A percentile compares a stretch with the other conserved stretches of the same genome.
These are phyloP conservation scores for Drosophila kanapiae DNA, from an alignment of 1,140 invertebrate genomes.

Conservation along the genomic window DNA sequence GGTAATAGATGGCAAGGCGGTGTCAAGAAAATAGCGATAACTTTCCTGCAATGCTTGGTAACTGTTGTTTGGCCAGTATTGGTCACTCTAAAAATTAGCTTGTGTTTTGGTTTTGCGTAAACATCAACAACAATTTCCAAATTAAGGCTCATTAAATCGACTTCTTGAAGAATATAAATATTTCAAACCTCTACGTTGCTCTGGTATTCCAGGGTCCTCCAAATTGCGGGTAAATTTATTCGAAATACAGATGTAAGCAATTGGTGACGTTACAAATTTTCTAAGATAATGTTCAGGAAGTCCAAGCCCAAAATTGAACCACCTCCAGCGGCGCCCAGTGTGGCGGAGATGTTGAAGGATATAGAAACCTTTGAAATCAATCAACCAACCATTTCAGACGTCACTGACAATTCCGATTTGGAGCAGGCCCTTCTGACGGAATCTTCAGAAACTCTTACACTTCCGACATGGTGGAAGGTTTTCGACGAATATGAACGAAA, in stretches of 20 bases:
- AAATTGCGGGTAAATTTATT: not conserved
- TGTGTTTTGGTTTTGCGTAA: conserved; percentile 22
- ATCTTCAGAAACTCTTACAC: conserved; percentile 32
- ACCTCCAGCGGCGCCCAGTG: conserved; percentile 60
- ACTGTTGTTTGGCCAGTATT: not conserved
- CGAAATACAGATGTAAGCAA: not conserved
- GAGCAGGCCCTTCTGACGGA: conserved; percentile 60
- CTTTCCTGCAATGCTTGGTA: not conserved
- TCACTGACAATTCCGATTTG: conserved; percentile 36
- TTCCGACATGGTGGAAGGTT: conserved; percentile 63
- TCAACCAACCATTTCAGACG: conserved; percentile 11
- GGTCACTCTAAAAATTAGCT: not conserved
- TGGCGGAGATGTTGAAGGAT: conserved; percentile 69
- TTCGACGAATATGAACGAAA: conserved; percentile 72
- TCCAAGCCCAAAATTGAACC: conserved; percentile 63
- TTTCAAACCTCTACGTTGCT: no score
- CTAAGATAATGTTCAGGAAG: conserved; percentile 69
- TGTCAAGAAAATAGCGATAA: no score
- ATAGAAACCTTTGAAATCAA: conserved; percentile 68
- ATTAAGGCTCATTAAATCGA: not conserved
- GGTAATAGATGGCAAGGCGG: no score
- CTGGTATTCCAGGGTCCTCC: not conserved
- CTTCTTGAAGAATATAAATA: not conserved
- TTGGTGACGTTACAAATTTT: conserved; percentile 50
- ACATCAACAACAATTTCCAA: not conserved